Conservation (phyloP, 2,113 vertebrate genomes). For the Struthio camelus region DNA sequence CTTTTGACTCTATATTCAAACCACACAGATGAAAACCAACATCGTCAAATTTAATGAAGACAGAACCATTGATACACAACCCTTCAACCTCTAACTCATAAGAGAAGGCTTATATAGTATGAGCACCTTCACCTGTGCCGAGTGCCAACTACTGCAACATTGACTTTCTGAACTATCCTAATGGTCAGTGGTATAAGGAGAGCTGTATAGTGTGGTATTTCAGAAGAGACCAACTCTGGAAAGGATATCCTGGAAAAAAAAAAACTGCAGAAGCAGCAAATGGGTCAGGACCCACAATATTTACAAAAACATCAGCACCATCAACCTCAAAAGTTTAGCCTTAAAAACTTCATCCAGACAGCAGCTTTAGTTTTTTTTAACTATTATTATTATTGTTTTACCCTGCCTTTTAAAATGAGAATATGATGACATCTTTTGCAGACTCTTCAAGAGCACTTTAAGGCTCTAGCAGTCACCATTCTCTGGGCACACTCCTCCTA, state of each 20-base stretch:
- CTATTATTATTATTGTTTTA: too few species aligned
- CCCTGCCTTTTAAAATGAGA: too few species aligned
- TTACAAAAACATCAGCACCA: too few species aligned
- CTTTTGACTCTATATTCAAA: constrained; percentile 3
- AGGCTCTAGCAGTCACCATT: too few species aligned
- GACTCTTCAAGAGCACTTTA: too few species aligned
- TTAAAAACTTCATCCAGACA: too few species aligned
- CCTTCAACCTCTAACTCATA: neutral
- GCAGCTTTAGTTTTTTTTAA: too few species aligned
- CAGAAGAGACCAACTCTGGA: neutral
- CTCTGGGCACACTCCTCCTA: too few species aligned
- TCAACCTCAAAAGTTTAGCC: too few species aligned
- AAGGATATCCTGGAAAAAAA: neutral
- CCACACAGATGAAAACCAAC: constrained; percentile 17
- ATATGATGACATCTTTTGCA: too few species aligned
- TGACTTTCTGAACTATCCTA: constrained; percentile 30
- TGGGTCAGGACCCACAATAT: too few species aligned
- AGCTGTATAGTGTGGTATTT: neutral
- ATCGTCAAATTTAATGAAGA: constrained; percentile 31
- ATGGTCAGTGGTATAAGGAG: neutral
- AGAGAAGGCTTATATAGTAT: neutral
- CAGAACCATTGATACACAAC: neutral
- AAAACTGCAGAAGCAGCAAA: too few species aligned
- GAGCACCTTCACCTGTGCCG: neutral
- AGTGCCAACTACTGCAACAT: neutral